Evolutionary conservation across 2,113 vertebrate genomes (phyloP), one percentile per base, ranked within the genome.

Genomic region (Scytalopus superciliaris): DNA sequence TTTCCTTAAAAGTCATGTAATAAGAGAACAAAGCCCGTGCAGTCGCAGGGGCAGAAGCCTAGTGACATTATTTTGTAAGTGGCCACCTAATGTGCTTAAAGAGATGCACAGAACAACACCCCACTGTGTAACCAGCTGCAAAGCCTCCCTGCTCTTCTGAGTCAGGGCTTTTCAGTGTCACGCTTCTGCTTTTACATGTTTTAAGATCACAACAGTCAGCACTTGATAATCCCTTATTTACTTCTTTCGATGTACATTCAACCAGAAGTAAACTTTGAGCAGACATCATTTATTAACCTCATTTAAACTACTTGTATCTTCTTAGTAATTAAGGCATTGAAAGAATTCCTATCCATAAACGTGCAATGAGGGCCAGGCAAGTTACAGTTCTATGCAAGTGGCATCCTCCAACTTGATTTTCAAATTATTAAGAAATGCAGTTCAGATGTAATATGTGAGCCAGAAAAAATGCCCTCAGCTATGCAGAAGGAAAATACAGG

Each of bases 1-100:
- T 87, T 80, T 82, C 87, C 91, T 94, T 88, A 92, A 67, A 92
- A 96, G 91, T 94, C 73, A 60, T 62, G 90, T 62, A 91, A 95
- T 45, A 89, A 90, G 88, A 37, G 49, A 60, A 96, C 80, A 94
- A 96, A 96, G 89, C 57, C 79, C 57, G 19, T 31, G 56, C 57
- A 40, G 59, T 91, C 18, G 35, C 30, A 67, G 85, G 85, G 94
- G 75, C 87, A 95, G 93, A 57, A 74, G 89, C 87, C 57, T 14
- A 19, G 44, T 25, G 89, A 93, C 85, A 57, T 35, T 30, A 59
- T 66, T 95, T 90, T 73, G 63, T 95, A 60, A 91, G 64, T 15
- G 80, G 72, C 84, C 66, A 85, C 90, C 88, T 77, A 95, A 91
- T 45, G 80, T 35, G 82, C 84, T 79, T 49, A 59, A 85, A 47